Base-by-base conservation (phyloP, 2,797 vertebrate species). In the Cuculus canorus region DNA sequence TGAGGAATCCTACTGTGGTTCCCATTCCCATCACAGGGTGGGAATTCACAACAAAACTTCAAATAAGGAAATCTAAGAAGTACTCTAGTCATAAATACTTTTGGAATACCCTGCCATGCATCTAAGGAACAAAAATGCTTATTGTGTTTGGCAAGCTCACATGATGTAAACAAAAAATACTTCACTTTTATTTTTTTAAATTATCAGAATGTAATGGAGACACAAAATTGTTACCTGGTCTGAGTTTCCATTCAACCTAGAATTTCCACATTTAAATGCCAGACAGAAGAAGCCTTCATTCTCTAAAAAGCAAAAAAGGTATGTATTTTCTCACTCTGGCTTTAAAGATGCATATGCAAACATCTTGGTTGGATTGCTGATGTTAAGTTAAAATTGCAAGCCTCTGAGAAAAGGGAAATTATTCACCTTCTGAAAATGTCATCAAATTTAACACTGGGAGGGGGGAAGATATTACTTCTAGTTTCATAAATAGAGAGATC, bases 1-100 rank as follows among this genome's bases (percentile, higher is more conserved):
- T 0, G 1, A 18, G 17, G 61, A 90, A 90, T 57, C 63, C 24
- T 57, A 7, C 0, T 65, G 77, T 1, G 1, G 16, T 47, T 15
- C 18, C 35, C 23, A 28, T n/a, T 87, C 32, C 22, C 37, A 81
- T 57, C 27, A 43, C 50, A 81, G 32, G 41, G 57, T 6, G 5
- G 15, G 30, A 85, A 80, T 60, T 89, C 27, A 30, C 18, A 92
- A 59, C 11, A 82, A 56, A 86, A 53, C 18, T 41, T 88, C 22
- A 35, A 85, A 66, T 39, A 4, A 81, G 23, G 70, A 52, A 30
- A 83, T 53, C 18, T 15, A 72, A n/a, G 8, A 24, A 83, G 23
- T 24, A 32, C 10, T 15, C 32, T 53, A 13, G 13, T 66, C 66
- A 0, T 13, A 39, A 76, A 9, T 12, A 30, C 18, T 81, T 90